Evolutionary conservation across 2,113 vertebrate species (phyloP), one percentile per base, ranked within the genome.

Genomic region (Felis catus): DNA sequence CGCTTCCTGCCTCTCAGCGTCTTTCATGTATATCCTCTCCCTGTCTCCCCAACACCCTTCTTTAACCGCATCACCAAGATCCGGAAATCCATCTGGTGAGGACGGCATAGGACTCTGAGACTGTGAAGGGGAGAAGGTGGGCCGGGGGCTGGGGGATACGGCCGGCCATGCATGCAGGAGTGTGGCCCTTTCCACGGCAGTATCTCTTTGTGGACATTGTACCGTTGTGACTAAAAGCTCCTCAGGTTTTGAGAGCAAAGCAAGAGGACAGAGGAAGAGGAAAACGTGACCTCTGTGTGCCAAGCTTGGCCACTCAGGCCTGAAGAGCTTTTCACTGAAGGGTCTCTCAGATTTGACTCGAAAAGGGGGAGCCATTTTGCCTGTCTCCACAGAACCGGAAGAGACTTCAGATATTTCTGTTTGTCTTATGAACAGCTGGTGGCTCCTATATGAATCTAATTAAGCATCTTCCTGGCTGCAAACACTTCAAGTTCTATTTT

Each of bases 401-500:
- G 98, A 97, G 96, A 97, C 97, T 92, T 96, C 98, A 93, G 98
- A 93, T 95, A 84, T 98, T 98, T 98, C 97, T 98, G 97, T 95
- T 97, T 98, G 98, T 97, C 98, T 98, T 97, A 70, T 51, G 96
- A 98, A 97, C 98, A 98, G 98, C 98, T 98, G 98, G 97, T 97
- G 91, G 91, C 96, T 98, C 97, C 96, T 98, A 91, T 95, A 94
- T 96, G 97, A 98, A 98, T 98, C 98, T 98, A 98, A 99, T 98
- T 98, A 98, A 98, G 96, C 97, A 93, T 98, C 96, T 97, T 99
- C 90, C 98, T 98, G 74, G 16, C 98, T 98, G 98, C 97, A 98
- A 98, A 98, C 98, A 97, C 94, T 98, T 98, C 93, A 58, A 96
- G 87, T 98, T 98, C 98, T 98, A 87, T 98, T 98, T 98, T 98